Conservation (phyloP, 2,888 invertebrate species). For the Timandra comae region DNA sequence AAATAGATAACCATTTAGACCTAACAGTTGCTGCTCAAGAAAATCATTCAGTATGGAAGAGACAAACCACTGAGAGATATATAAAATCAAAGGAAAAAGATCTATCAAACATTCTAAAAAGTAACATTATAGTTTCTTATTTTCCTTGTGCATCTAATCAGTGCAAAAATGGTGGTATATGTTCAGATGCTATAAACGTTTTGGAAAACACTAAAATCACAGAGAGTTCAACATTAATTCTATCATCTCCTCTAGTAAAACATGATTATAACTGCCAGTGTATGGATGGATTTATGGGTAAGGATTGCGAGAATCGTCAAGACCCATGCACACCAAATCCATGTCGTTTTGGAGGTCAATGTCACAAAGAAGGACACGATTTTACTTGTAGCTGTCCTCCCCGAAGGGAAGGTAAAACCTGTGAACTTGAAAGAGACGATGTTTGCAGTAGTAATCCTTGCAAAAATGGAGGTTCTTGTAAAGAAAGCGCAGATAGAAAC, state of each 20-base stretch:
- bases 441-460: constrained; percentile 92
- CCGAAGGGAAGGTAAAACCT: constrained; percentile 87
- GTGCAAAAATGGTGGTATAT: constrained; percentile 87
- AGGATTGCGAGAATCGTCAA: constrained; percentile 88
- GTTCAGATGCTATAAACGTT: constrained; percentile 83
- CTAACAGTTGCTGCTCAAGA: constrained; percentile 82
- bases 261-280: constrained; percentile 90
- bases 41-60: constrained; percentile 78
- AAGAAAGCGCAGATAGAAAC: constrained; percentile 90
- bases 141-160: constrained; percentile 84
- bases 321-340: constrained; percentile 95
- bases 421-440: constrained; percentile 89
- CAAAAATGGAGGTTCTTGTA: constrained; percentile 93
- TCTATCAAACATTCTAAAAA: constrained; percentile 79
- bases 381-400: constrained; percentile 89
- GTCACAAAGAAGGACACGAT: constrained; percentile 88
- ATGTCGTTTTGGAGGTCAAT: constrained; percentile 89
- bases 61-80: constrained; percentile 79
- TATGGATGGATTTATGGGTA: constrained; percentile 88
- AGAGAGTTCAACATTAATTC: constrained; percentile 87
- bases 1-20: constrained; percentile 80
- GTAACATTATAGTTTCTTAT: constrained; percentile 81
- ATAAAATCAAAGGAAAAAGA: constrained; percentile 80
- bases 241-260: constrained; percentile 87
- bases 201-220: constrained; percentile 83